These are phyloP conservation scores for Ptilonorhynchus violaceus DNA, from an alignment of 2,113 vertebrate genomes.

Conservation along the genomic window DNA sequence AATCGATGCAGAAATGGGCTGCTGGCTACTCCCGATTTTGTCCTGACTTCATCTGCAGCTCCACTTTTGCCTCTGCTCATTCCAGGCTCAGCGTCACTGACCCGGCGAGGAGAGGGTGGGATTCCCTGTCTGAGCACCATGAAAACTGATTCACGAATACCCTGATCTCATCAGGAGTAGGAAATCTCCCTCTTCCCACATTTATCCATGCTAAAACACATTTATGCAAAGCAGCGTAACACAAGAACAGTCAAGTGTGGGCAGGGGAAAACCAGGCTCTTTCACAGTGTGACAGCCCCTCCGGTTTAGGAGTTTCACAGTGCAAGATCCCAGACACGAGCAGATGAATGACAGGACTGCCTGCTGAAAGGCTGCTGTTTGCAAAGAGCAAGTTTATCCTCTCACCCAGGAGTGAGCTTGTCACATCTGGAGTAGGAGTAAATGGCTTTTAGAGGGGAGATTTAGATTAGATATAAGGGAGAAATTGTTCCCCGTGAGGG, in stretches of 20 bases:
- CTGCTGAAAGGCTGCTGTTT: background rate
- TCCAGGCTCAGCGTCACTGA: background rate
- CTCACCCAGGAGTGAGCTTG: background rate
- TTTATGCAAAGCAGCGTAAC: slow-evolving; percentile 6
- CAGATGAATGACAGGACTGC: background rate
- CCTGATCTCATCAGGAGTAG: background rate
- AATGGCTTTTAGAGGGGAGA: background rate
- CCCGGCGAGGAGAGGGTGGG: background rate
- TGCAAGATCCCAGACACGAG: background rate
- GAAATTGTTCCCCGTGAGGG: background rate
- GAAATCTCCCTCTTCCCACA: background rate
- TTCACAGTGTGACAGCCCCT: background rate
- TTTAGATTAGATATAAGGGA: too few relatives aligned
- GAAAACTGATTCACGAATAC: background rate
- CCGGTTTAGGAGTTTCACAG: background rate
- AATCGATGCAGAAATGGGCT: background rate
- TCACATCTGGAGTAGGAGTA: background rate
- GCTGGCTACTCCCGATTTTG: accelerated
- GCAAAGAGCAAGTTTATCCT: background rate
- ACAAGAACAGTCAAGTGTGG: background rate
- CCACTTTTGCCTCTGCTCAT: background rate
- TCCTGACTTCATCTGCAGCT: background rate
- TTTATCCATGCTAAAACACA: background rate
- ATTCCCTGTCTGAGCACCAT: background rate
- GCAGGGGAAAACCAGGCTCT: background rate